phyloP scores from a whole-genome alignment of 2,888 invertebrate species.

The Tenthredo distinguenda region DNA sequence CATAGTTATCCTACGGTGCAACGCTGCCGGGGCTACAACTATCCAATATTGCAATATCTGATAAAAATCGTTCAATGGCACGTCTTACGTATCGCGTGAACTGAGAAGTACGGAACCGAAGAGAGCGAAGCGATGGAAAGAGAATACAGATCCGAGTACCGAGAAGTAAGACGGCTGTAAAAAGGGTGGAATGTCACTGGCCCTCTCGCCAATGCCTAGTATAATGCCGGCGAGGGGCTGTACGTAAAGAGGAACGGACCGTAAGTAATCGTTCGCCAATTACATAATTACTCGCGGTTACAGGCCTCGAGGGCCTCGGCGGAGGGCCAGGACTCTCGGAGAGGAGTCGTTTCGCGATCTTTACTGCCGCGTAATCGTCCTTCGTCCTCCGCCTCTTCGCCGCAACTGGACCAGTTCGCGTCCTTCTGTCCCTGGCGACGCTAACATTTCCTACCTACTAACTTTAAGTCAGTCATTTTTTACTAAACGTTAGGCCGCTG shows the following conservation, averaged over 20 bases:
- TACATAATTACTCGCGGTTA: slow-evolving; percentile 76
- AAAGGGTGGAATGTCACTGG: slow-evolving; percentile 77
- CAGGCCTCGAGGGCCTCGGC: slow-evolving; percentile 60
- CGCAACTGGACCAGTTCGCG: slow-evolving; percentile 35
- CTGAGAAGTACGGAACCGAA: slow-evolving; percentile 54
- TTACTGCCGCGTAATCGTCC: slow-evolving; percentile 76
- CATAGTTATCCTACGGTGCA: background rate
- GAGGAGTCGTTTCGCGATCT: slow-evolving; percentile 76
- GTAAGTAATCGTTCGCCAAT: slow-evolving; percentile 77
- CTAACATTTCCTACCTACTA: slow-evolving; percentile 20
- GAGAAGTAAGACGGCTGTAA: slow-evolving; percentile 72
- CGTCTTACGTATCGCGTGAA: slow-evolving; percentile 47
- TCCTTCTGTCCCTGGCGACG: slow-evolving; percentile 45
- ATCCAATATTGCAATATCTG: slow-evolving; percentile 40
- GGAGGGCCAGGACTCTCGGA: slow-evolving; percentile 60
- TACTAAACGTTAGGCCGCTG: background rate
- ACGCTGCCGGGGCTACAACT: slow-evolving; percentile 46
- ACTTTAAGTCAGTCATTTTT: slow-evolving; percentile 23
- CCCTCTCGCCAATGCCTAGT: slow-evolving; percentile 27
- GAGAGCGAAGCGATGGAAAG: slow-evolving; percentile 54
- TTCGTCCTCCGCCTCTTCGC: slow-evolving; percentile 21
- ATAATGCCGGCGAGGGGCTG: slow-evolving; percentile 72
- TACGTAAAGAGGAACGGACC: slow-evolving; percentile 55
- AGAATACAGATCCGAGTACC: slow-evolving; percentile 57
- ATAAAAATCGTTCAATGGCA: slow-evolving; percentile 47